A percentile compares a stretch with the other conserved stretches of the same genome.
Evolutionary conservation across 2,113 vertebrate species (phyloP).

Genomic region (Alouatta palliata): DNA sequence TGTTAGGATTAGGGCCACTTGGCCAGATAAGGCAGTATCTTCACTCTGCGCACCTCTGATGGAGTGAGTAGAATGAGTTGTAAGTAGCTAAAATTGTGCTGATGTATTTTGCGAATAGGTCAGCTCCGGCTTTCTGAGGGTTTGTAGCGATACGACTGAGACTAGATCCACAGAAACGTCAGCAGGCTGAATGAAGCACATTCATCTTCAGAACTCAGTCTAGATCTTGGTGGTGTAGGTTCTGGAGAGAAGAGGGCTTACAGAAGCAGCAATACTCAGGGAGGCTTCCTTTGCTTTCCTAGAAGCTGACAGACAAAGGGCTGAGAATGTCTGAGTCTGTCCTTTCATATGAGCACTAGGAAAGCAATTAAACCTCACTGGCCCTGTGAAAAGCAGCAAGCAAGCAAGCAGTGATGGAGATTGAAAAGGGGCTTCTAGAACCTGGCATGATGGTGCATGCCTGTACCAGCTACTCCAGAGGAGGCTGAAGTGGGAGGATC

Average conservation of each 20-base stretch:
- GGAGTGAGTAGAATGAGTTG: neutral
- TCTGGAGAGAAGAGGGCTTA: neutral
- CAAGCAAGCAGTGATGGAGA: accelerated
- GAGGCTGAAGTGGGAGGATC: neutral
- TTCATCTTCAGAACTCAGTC: neutral
- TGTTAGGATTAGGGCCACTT: neutral
- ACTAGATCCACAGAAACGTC: neutral
- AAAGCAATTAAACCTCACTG: neutral
- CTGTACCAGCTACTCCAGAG: neutral
- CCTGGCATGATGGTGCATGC: too few relatives aligned
- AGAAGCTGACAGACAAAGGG: neutral
- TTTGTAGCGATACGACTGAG: neutral
- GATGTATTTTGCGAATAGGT: neutral
- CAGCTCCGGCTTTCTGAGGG: neutral
- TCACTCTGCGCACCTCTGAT: neutral
- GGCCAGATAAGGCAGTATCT: neutral
- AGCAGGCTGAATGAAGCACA: neutral
- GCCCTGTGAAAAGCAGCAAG: neutral
- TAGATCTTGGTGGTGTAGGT: accelerated
- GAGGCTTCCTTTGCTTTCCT: neutral
- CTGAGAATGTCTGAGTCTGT: neutral
- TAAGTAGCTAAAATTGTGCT: neutral
- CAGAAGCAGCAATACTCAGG: neutral
- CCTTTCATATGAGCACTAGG: neutral
- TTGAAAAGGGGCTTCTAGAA: neutral